These are phyloP conservation scores for Acanthosepion pharaonis DNA, from an alignment of 2,888 invertebrate genomes.

Conservation along the genomic window DNA sequence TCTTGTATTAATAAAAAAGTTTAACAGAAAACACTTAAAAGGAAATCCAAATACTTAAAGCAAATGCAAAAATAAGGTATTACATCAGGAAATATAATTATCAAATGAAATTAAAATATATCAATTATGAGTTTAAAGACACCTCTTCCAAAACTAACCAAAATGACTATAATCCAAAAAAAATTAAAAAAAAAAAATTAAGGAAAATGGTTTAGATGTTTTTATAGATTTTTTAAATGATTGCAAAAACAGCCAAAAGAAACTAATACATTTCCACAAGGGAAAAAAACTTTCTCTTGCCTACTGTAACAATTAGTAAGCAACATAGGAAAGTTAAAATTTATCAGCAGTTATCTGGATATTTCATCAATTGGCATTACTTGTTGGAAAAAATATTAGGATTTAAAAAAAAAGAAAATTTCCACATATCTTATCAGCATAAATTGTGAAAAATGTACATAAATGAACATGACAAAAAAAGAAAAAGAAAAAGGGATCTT, in stretches of 20 bases:
- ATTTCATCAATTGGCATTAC: not conserved
- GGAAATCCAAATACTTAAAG: too few relatives aligned
- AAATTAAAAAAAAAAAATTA: not conserved
- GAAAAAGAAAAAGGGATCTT: not conserved
- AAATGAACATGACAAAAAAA: not conserved
- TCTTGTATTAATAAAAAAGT: too few relatives aligned
- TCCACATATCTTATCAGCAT: not conserved
- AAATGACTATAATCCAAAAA: not conserved
- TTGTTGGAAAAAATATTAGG: not conserved
- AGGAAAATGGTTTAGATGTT: not conserved
- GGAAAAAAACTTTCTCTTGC: not conserved
- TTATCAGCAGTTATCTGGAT: slow-evolving; percentile 12
- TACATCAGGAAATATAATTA: too few relatives aligned
- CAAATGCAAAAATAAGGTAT: too few relatives aligned
- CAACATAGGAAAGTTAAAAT: not conserved
- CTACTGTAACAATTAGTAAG: not conserved
- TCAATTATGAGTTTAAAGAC: too few relatives aligned
- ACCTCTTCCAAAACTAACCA: too few relatives aligned
- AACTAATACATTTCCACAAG: not conserved
- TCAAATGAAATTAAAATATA: too few relatives aligned
- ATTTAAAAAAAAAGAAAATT: not conserved
- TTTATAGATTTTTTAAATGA: not conserved
- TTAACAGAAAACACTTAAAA: too few relatives aligned
- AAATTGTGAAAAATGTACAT: not conserved
- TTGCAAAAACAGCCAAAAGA: not conserved